phyloP scores from a whole-genome alignment of 53 echinoderm and acorn worm species.

The Echinarachnius parma region DNA sequence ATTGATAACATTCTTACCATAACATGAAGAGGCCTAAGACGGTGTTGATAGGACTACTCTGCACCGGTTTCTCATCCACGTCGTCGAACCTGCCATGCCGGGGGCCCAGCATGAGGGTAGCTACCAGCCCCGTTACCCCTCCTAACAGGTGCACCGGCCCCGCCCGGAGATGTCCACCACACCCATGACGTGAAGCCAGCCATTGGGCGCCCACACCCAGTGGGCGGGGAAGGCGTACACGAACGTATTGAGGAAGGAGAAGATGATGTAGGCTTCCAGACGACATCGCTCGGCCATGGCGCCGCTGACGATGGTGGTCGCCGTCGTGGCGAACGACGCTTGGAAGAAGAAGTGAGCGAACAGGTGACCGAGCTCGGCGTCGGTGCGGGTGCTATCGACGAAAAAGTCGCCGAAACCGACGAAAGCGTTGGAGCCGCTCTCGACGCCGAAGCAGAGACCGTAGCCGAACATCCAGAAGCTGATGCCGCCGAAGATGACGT shows the following conservation, averaged over 20 bases:
- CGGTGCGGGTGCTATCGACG: constrained; percentile 51
- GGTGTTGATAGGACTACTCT: constrained; percentile 80
- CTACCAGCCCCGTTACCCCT: constrained; percentile 81
- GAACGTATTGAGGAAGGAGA: constrained; percentile 85
- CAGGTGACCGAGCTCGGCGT: constrained; percentile 56
- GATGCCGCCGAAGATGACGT: constrained; percentile 87
- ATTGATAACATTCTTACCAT: no score
- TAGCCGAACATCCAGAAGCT: constrained; percentile 95
- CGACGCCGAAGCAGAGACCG: constrained; percentile 73
- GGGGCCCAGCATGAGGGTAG: constrained; percentile 82
- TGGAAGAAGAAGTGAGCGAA: constrained; percentile 93
- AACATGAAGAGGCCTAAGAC: constrained; percentile 90
- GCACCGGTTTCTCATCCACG: constrained; percentile 41
- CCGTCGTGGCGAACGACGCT: constrained; percentile 89
- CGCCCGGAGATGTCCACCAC: constrained; percentile 73
- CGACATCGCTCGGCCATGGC: constrained; percentile 89
- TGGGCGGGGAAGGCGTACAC: constrained; percentile 80
- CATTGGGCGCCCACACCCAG: constrained; percentile 79
- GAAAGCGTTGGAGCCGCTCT: constrained; percentile 58
- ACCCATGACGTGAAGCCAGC: constrained; percentile 71
- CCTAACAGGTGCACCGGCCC: constrained; percentile 81
- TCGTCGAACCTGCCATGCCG: constrained; percentile 67
- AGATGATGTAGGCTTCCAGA: constrained; percentile 78
- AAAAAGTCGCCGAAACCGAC: constrained; percentile 82
- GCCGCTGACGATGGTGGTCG: constrained; percentile 83